Conservation (phyloP, 1,140 invertebrate species). For the Orchesella cincta region DNA sequence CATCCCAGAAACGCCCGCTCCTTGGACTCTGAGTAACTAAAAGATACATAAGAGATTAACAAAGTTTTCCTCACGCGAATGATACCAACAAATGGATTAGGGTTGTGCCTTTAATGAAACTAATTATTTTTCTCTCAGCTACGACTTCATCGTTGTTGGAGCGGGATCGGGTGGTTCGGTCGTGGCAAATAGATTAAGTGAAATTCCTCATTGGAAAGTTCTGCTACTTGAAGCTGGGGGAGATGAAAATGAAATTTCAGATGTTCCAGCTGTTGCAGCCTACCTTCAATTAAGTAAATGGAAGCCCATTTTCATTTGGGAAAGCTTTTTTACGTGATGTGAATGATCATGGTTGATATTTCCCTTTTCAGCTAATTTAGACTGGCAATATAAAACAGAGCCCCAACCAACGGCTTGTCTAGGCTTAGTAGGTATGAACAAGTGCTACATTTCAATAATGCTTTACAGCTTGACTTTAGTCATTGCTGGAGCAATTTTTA, state of each 20-base stretch:
- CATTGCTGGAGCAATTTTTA: background rate
- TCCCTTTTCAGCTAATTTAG: conserved; percentile 53
- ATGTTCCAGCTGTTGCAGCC: conserved; percentile 81
- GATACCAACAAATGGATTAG: background rate
- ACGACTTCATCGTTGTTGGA: conserved; percentile 88
- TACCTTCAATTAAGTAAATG: conserved; percentile 79
- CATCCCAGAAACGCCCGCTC: conserved; percentile 66
- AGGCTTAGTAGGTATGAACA: conserved; percentile 60
- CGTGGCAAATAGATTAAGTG: conserved; percentile 77
- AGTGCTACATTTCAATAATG: background rate
- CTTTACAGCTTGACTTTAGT: background rate
- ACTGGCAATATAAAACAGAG: conserved; percentile 91
- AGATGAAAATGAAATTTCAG: conserved; percentile 85
- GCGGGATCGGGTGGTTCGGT: conserved; percentile 91
- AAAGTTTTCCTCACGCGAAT: background rate
- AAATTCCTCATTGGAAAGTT: conserved; percentile 78
- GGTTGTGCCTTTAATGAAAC: background rate
- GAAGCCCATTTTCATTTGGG: background rate
- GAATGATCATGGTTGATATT: background rate
- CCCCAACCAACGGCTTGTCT: conserved; percentile 79
- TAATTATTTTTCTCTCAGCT: conserved; percentile 59
- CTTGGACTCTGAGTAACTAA: conserved; percentile 50
- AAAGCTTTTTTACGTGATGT: background rate
- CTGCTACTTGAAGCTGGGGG: conserved; percentile 86
- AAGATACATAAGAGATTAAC: conserved; percentile 9